Conservation (phyloP, 2,797 vertebrate genomes). For the Pangasius djambal region DNA sequence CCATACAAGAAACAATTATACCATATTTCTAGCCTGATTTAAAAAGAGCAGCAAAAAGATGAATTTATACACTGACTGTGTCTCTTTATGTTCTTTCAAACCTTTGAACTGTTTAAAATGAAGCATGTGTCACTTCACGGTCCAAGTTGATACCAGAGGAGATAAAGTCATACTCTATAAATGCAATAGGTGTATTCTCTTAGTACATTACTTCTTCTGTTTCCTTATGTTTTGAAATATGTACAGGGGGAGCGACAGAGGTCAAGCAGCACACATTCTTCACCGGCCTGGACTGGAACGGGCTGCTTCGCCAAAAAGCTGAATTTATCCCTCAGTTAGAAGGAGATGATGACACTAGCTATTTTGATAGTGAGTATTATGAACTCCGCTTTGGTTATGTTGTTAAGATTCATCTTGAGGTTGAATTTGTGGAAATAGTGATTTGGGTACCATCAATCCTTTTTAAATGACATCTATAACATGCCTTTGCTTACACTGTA, state of each 20-base stretch:
- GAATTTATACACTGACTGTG: neutral
- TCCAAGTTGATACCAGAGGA: neutral
- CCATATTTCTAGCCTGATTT: neutral
- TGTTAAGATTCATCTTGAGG: neutral
- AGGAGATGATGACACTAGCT: constrained; percentile 95
- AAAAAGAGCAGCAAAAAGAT: neutral
- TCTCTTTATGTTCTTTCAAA: neutral
- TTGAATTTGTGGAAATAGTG: neutral
- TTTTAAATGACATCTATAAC: neutral
- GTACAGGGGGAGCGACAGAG: constrained; percentile 85
- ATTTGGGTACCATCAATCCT: neutral
- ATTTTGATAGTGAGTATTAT: constrained; percentile 90
- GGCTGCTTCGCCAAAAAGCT: constrained; percentile 93
- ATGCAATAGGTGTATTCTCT: neutral
- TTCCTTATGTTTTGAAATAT: constrained; percentile 1
- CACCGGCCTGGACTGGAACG: constrained; percentile 89
- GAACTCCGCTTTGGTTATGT: neutral
- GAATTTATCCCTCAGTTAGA: constrained; percentile 97
- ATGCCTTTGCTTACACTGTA: neutral
- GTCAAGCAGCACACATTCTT: constrained; percentile 95
- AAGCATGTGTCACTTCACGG: neutral
- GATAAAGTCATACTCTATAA: neutral
- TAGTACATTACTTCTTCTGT: neutral
- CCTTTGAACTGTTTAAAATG: neutral
- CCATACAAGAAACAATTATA: neutral